These are phyloP conservation scores for Drosophila albomicans DNA, from an alignment of 1,140 invertebrate genomes.

Conservation along the genomic window DNA sequence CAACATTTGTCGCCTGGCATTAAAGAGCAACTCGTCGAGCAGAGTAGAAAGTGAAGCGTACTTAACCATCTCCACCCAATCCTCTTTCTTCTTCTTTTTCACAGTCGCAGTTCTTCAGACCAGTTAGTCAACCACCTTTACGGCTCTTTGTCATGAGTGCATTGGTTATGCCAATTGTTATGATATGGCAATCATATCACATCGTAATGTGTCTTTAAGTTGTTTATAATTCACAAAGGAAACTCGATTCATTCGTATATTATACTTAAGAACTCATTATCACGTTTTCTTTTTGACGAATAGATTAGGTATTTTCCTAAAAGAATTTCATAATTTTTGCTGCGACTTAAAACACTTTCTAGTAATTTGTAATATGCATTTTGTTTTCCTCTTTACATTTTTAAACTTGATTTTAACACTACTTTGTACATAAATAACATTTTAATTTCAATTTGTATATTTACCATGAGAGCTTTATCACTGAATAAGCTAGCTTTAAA, in stretches of 20 bases:
- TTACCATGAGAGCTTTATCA: no score
- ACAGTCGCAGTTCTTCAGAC: not conserved
- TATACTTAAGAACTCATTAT: not conserved
- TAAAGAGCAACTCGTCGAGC: constrained; percentile 29
- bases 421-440: no score
- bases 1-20: constrained; percentile 53
- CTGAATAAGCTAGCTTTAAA: no score
- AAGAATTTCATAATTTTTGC: no score
- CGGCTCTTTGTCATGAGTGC: not conserved
- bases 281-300: not conserved
- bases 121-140: not conserved
- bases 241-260: not conserved
- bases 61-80: not conserved
- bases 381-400: no score
- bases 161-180: constrained; percentile 12
- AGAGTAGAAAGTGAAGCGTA: constrained; percentile 14
- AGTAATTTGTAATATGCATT: no score
- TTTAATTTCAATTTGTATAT: no score
- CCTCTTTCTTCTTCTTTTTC: not conserved
- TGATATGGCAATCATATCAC: not conserved
- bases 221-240: not conserved
- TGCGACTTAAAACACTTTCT: no score
- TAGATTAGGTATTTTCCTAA: no score
- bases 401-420: no score
- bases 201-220: not conserved